Percentiles rank a stretch among this genome's conserved stretches.
These are phyloP conservation scores for Habropoda laboriosa DNA, from an alignment of 1,140 invertebrate species.

Conservation along the genomic window DNA sequence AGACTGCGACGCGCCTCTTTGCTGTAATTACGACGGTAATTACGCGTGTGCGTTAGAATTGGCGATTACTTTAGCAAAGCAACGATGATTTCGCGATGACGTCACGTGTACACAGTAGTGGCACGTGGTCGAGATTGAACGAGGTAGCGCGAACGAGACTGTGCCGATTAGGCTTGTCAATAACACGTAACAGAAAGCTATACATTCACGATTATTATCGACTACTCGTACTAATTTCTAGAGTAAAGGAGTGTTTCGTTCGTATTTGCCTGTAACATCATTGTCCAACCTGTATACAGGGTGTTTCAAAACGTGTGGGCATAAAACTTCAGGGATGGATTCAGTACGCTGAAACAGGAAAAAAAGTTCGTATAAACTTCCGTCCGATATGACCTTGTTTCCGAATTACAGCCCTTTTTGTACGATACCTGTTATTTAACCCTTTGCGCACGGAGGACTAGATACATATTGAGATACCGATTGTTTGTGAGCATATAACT, in stretches of 20 bases:
- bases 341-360: too few species aligned
- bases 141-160: conserved; percentile 1
- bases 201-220: conserved; percentile 25
- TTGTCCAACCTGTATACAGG: too few species aligned
- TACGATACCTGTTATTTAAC: too few species aligned
- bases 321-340: too few species aligned
- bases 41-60: conserved; percentile 39
- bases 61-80: conserved; percentile 24
- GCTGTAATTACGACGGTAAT: conserved; percentile 55
- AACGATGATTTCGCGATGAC: conserved; percentile 37
- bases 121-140: conserved; percentile 35
- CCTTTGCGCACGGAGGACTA: too few species aligned
- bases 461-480: too few species aligned
- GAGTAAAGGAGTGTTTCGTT: conserved; percentile 25
- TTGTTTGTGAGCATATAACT: too few species aligned
- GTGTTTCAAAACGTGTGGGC: too few species aligned
- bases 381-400: too few species aligned
- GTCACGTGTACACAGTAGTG: conserved; percentile 17
- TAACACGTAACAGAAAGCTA: conserved; percentile 24
- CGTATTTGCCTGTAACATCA: conserved; percentile 9
- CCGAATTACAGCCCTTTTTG: too few species aligned
- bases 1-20: conserved; percentile 21
- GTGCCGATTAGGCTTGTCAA: conserved; percentile 30
- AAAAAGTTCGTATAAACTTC: too few species aligned
- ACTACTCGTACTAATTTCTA: conserved; percentile 20